Evolutionary conservation across 2,888 invertebrate species (phyloP).

Genomic region (Drosophila rellima): DNA sequence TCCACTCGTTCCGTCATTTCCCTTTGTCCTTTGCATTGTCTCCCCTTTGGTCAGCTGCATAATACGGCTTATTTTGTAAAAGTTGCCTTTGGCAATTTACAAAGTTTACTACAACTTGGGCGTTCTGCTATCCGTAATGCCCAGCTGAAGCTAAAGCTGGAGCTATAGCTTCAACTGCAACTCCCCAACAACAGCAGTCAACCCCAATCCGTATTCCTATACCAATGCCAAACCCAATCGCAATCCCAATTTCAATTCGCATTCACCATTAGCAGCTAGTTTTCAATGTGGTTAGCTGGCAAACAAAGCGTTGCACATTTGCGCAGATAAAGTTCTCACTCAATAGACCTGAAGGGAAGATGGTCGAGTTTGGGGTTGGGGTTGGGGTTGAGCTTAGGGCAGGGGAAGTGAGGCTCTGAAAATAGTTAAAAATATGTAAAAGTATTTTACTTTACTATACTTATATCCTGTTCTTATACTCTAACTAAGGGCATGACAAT

Average conservation of each 20-base stretch:
- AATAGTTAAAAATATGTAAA: constrained; percentile 80
- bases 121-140: constrained; percentile 32
- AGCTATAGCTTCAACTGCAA: constrained; percentile 5
- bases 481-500: not conserved
- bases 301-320: constrained; percentile 81
- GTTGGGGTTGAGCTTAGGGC: not conserved
- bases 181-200: not conserved
- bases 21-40: not conserved
- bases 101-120: constrained; percentile 73
- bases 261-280: constrained; percentile 81
- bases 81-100: constrained; percentile 79
- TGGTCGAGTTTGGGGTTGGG: not conserved
- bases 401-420: constrained; percentile 20
- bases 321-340: constrained; percentile 77
- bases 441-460: constrained; percentile 66
- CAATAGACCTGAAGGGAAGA: constrained; percentile 49
- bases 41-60: constrained; percentile 45
- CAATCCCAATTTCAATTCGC: constrained; percentile 57
- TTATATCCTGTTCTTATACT: constrained; percentile 31
- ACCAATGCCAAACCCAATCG: constrained; percentile 5
- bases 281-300: constrained; percentile 80
- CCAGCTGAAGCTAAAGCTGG: constrained; percentile 4
- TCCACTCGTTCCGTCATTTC: not conserved
- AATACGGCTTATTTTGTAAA: constrained; percentile 78
- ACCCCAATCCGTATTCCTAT: constrained; percentile 31